Conservation (phyloP, 35 echinoderm and acorn worm species). For the Apostichopus japonicus region DNA sequence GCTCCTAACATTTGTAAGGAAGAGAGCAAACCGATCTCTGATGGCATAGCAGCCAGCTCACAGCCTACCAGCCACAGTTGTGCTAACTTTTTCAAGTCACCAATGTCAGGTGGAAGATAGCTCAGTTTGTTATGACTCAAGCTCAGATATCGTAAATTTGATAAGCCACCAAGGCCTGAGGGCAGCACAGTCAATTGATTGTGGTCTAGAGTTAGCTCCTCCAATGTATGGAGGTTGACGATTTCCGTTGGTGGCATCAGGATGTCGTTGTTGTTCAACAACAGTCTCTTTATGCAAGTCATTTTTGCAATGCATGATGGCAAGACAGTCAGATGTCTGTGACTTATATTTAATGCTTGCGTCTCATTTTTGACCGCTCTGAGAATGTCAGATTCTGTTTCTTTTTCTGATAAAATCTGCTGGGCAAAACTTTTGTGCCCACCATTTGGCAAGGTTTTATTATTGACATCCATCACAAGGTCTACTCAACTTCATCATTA, state of each 20-base stretch:
- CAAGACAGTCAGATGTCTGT: conserved; percentile 73
- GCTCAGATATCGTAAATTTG: conserved; percentile 83
- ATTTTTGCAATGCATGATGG: conserved; percentile 75
- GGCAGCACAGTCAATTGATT: conserved; percentile 87
- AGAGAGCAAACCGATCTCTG: conserved; percentile 78
- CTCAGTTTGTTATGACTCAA: conserved; percentile 89
- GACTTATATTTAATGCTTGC: conserved; percentile 79
- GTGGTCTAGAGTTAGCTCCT: conserved; percentile 88
- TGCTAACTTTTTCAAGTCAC: conserved; percentile 75
- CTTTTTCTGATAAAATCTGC: conserved; percentile 10
- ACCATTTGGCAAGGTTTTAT: not conserved
- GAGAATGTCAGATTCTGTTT: conserved; percentile 18
- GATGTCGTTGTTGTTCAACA: conserved; percentile 90
- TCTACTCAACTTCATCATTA: not conserved
- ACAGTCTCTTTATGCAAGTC: conserved; percentile 67
- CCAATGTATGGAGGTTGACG: conserved; percentile 64
- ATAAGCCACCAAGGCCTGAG: conserved; percentile 79
- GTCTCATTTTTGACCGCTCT: conserved; percentile 42
- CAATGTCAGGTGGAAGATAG: conserved; percentile 87
- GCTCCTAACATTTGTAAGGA: conserved; percentile 77
- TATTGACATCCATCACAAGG: not conserved
- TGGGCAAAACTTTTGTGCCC: not conserved
- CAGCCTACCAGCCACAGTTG: conserved; percentile 84
- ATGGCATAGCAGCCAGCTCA: conserved; percentile 69
- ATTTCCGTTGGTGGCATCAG: conserved; percentile 93